phyloP scores from a whole-genome alignment of 2,888 invertebrate genomes.

The Agrotis puta region DNA sequence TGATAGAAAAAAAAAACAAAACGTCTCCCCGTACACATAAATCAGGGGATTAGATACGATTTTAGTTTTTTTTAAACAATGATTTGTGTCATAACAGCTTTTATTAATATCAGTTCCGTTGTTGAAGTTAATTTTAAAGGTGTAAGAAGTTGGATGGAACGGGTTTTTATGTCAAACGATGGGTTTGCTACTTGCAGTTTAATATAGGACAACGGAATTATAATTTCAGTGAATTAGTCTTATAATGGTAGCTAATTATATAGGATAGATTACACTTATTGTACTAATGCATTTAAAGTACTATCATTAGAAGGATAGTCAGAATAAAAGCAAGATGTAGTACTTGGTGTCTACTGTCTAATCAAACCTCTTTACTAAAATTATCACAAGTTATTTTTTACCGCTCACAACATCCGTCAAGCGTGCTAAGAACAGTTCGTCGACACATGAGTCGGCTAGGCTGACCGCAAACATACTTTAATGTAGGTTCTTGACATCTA shows the following conservation, averaged over 20 bases:
- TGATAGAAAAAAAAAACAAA: slow-evolving; percentile 80
- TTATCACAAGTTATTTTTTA: slow-evolving; percentile 47
- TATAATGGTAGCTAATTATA: not conserved
- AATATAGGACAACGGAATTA: not conserved
- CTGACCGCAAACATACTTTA: slow-evolving; percentile 49
- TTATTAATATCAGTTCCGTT: slow-evolving; percentile 38
- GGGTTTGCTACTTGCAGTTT: not conserved
- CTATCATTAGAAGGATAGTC: not conserved
- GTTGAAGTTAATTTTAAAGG: slow-evolving; percentile 50
- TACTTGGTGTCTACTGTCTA: slow-evolving; percentile 7
- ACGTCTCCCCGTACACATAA: slow-evolving; percentile 65
- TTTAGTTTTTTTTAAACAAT: slow-evolving; percentile 46
- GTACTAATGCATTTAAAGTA: not conserved
- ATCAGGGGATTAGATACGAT: slow-evolving; percentile 66
- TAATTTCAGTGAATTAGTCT: not conserved
- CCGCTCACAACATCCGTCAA: slow-evolving; percentile 41
- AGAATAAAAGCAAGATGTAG: not conserved
- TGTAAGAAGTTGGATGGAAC: slow-evolving; percentile 27
- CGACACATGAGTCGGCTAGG: slow-evolving; percentile 45
- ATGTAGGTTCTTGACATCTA: slow-evolving; percentile 44
- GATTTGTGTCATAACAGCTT: slow-evolving; percentile 67
- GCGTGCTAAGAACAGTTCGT: slow-evolving; percentile 49
- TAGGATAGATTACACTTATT: not conserved
- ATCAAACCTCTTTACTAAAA: slow-evolving; percentile 39
- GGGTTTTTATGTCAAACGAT: slow-evolving; percentile 20